Percentiles rank a stretch among this genome's conserved stretches.
Conservation (phyloP, 2,113 vertebrate genomes). For the Centrocercus urophasianus region DNA sequence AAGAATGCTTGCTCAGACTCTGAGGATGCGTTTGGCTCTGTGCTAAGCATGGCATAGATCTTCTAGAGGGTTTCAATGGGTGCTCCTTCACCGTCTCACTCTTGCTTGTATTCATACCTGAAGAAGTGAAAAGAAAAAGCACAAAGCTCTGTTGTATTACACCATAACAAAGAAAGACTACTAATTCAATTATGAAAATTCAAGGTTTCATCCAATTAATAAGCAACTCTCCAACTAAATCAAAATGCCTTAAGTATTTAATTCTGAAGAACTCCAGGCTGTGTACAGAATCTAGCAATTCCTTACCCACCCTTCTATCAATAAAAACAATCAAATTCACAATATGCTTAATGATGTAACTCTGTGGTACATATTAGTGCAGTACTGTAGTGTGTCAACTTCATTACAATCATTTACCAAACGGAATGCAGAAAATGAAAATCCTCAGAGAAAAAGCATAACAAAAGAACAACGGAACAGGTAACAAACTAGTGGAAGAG, state of each 20-base stretch:
- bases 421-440: background rate
- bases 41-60: conserved; percentile 93
- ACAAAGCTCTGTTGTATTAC: background rate
- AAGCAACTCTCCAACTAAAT: background rate
- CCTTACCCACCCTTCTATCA: background rate
- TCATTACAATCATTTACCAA: background rate
- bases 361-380: accelerated
- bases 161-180: background rate
- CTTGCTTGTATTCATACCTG: conserved; percentile 97
- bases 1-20: conserved; percentile 91
- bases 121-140: conserved; percentile 1
- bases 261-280: background rate
- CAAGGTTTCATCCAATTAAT: background rate
- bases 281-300: background rate
- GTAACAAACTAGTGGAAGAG: background rate
- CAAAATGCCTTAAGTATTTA: background rate
- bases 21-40: conserved; percentile 93
- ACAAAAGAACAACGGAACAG: accelerated
- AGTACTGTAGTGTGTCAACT: background rate
- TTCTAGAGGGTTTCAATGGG: conserved; percentile 90
- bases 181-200: background rate
- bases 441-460: background rate
- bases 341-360: background rate
- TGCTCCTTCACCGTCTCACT: conserved; percentile 94
- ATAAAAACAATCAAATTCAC: background rate